phyloP scores from a whole-genome alignment of 2,797 vertebrate genomes.

The Basileuterus tristriatus region DNA sequence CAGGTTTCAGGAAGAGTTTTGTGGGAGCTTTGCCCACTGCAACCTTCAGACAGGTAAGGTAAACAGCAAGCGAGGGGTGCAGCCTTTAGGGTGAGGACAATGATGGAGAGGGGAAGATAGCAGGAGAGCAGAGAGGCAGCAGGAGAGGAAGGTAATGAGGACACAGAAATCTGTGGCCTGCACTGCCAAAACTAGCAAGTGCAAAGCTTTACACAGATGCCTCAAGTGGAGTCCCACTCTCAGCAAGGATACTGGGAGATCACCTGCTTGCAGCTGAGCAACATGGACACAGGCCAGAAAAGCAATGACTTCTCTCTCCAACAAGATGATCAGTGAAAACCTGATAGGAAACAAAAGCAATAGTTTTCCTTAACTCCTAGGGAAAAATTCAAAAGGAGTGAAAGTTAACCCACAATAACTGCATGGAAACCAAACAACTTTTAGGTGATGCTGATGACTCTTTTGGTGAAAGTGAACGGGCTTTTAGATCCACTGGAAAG shows the following conservation, averaged over 20 bases:
- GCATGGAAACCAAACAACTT: not conserved
- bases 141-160: not conserved
- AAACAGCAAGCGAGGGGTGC: not conserved
- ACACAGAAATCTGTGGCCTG: not conserved
- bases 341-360: accelerated
- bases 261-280: not conserved
- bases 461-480: not conserved
- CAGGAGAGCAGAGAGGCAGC: not conserved
- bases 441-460: not conserved
- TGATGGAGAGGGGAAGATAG: not conserved
- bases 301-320: not conserved
- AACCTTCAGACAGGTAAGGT: not conserved
- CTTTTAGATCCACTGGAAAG: not conserved
- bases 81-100: not conserved
- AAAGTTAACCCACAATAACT: not conserved
- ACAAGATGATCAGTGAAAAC: not conserved
- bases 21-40: not conserved
- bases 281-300: not conserved
- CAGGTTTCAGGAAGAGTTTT: not conserved
- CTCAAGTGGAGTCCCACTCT: not conserved
- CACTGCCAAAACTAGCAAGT: not conserved
- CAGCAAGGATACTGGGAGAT: not conserved
- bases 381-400: not conserved
- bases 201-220: not conserved
- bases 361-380: not conserved